These are phyloP conservation scores for Heliconius ethilla DNA, from an alignment of 2,888 invertebrate genomes.

Conservation along the genomic window DNA sequence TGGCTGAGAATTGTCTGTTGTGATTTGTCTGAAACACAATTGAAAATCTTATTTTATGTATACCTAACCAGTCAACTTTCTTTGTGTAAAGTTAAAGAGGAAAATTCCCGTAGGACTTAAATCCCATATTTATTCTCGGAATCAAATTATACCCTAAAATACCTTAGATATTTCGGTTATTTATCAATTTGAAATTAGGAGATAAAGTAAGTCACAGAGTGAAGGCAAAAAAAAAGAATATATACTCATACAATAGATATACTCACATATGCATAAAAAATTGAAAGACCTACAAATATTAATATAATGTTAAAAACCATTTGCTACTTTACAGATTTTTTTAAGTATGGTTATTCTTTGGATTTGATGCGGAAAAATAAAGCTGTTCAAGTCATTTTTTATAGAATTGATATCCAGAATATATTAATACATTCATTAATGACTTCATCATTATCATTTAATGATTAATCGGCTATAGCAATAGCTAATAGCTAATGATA, in stretches of 20 bases:
- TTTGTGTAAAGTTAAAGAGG: background rate
- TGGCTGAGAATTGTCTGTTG: constrained; percentile 50
- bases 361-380: background rate
- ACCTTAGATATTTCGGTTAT: too few species aligned
- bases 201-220: too few species aligned
- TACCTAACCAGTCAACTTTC: background rate
- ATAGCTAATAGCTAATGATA: constrained; percentile 5
- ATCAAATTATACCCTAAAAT: too few species aligned
- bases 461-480: background rate
- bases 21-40: constrained; percentile 49
- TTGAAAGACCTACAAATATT: constrained; percentile 47
- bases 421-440: background rate
- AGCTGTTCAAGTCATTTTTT: background rate
- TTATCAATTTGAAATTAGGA: too few species aligned
- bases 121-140: too few species aligned
- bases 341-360: background rate
- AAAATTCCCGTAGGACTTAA: too few species aligned
- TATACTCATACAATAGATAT: background rate
- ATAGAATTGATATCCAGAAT: background rate
- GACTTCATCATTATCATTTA: constrained; percentile 2
- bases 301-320: constrained; percentile 55
- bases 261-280: constrained; percentile 51
- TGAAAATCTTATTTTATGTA: background rate
- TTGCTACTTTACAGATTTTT: constrained; percentile 44
- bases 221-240: background rate